phyloP scores from a whole-genome alignment of 23 tunicate genomes.

The Pegea sp. region DNA sequence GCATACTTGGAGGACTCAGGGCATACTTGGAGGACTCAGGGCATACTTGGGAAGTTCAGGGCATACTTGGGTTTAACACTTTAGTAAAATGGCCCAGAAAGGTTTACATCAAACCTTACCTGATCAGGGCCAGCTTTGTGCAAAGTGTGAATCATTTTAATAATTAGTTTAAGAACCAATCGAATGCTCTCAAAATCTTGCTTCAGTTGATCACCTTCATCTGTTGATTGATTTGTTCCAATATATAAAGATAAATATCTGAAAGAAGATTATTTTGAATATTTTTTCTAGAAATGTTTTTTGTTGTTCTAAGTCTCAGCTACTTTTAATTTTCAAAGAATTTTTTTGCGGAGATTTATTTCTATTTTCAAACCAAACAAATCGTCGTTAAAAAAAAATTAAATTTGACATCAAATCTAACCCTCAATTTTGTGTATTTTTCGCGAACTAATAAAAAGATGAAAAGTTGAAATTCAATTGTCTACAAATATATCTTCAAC shows the following conservation, averaged over 20 bases:
- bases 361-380: neutral
- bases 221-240: neutral
- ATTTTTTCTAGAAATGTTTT: too few species aligned
- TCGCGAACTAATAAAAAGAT: too few species aligned
- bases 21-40: too few species aligned
- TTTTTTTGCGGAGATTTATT: neutral
- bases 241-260: neutral
- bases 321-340: neutral
- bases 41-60: too few species aligned
- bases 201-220: too few species aligned
- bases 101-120: slow-evolving; percentile 10
- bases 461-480: too few species aligned
- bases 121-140: slow-evolving; percentile 70
- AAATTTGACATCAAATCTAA: neutral
- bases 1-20: too few species aligned
- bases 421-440: neutral
- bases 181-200: slow-evolving; percentile 26
- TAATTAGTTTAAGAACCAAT: slow-evolving; percentile 30
- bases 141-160: slow-evolving; percentile 68
- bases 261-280: neutral
- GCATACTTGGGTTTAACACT: too few species aligned
- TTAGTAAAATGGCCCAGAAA: too few species aligned
- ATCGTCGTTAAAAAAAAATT: neutral
- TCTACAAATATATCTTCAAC: neutral
- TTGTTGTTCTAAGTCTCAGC: neutral